A percentile compares a stretch with the other conserved stretches of the same genome.
phyloP scores from a whole-genome alignment of 1,140 invertebrate genomes.

The Aphis gossypii region DNA sequence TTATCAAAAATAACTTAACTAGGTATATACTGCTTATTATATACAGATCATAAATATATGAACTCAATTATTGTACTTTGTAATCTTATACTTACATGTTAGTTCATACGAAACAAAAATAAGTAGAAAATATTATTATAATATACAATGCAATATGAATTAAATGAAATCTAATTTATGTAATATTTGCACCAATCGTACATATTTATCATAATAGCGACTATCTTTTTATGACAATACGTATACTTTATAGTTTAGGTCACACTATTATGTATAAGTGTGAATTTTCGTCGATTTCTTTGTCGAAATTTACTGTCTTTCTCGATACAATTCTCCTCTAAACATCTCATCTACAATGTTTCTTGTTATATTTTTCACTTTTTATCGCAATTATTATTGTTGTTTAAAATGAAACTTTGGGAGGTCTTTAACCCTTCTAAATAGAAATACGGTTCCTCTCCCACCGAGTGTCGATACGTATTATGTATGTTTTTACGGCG shows the following conservation, averaged over 20 bases:
- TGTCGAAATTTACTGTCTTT: background rate
- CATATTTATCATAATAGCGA: background rate
- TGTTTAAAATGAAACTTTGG: background rate
- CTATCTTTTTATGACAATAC: background rate
- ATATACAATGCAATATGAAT: background rate
- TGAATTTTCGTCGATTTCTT: background rate
- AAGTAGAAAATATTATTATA: background rate
- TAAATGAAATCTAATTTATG: background rate
- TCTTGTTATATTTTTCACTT: background rate
- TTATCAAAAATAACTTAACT: background rate
- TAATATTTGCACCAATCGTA: background rate
- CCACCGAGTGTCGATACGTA: background rate
- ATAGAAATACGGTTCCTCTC: background rate
- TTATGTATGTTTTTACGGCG: conserved; percentile 15
- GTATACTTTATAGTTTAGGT: background rate
- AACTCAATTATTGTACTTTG: background rate
- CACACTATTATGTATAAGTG: background rate
- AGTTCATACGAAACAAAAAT: background rate
- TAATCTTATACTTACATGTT: no score
- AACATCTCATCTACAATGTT: background rate
- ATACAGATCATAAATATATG: no score
- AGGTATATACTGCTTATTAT: no score
- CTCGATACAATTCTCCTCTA: background rate
- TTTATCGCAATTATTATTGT: background rate
- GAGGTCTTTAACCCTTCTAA: conserved; percentile 22